Evolutionary conservation across 1,140 invertebrate genomes (phyloP), one percentile per base, ranked within the genome.

Genomic region (Conopomorpha cramerella): DNA sequence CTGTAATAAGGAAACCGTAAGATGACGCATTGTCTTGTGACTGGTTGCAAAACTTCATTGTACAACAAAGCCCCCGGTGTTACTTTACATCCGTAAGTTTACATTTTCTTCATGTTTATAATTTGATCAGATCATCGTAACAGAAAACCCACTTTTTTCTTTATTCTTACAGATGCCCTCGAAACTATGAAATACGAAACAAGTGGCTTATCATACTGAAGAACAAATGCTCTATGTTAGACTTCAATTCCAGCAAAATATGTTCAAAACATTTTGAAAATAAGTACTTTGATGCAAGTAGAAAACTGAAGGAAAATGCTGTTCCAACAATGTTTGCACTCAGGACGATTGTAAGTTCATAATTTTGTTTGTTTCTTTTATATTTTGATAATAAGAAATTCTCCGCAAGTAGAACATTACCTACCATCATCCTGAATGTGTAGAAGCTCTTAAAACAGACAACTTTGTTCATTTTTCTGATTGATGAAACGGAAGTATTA

Each of bases 181-280:
- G 40, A 8, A 54, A 36, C 8, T 43, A 19, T 39, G 64, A 68
- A 41, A 59, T 71, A 52, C 51, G 64, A 30, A 63, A 59, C 31
- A 66, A 52, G 49, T 73, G 68, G 68, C 45, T 66, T 16, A 47
- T 50, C 31, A 34, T 57, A 25, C 43, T 73, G n/a, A 66, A 50
- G 42, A 55, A 57, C 34, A 66, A 53, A 42, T 73, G 66, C 41
- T 32, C 50, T 30, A 27, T 49, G 13, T 41, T 73, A 16, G 62
- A 73, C 34, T 73, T 64, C 62, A 34, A 35, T 8, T 63, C 49
- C 39, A 71, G 68, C 26, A 57, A 43, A 38, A 68, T 73, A 28
- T 73, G 68, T 38, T 73, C 68, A 0, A 66, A 51, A 31, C 68
- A 73, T 51, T 73, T 73, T 51, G 64, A 73, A 36, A 38, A 47